These are phyloP conservation scores for Menura novaehollandiae DNA, from an alignment of 2,113 vertebrate species.

Conservation along the genomic window DNA sequence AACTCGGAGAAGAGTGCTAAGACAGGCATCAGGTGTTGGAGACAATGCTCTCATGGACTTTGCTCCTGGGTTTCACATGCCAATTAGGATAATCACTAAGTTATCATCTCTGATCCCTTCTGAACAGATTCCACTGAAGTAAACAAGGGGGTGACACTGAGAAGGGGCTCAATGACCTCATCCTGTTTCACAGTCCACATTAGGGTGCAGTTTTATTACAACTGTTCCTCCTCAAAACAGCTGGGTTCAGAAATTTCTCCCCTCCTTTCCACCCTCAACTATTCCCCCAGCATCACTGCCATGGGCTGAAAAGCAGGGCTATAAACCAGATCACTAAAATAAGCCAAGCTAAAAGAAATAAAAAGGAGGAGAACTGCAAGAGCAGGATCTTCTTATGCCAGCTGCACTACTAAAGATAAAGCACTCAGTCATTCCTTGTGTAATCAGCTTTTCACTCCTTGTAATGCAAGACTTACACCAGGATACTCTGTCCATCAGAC, in stretches of 20 bases:
- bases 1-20: constrained; percentile 3
- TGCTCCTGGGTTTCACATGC: neutral
- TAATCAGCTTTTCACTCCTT: neutral
- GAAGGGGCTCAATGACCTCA: neutral
- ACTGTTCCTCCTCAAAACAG: neutral
- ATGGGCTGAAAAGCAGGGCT: neutral
- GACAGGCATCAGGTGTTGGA: neutral
- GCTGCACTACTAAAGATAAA: neutral
- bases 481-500: neutral
- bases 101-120: neutral
- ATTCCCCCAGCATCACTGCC: neutral
- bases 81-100: neutral
- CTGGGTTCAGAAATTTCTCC: neutral
- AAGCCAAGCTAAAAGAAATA: neutral
- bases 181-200: neutral
- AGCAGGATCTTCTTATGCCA: neutral
- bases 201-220: neutral
- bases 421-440: neutral
- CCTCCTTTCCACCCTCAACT: neutral
- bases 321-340: neutral
- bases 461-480: neutral
- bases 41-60: neutral
- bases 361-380: neutral
- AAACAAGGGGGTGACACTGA: neutral
- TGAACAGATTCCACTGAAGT: neutral